These are phyloP conservation scores for Hirtodrosophila trivittata DNA, from an alignment of 2,888 invertebrate genomes.

Conservation along the genomic window DNA sequence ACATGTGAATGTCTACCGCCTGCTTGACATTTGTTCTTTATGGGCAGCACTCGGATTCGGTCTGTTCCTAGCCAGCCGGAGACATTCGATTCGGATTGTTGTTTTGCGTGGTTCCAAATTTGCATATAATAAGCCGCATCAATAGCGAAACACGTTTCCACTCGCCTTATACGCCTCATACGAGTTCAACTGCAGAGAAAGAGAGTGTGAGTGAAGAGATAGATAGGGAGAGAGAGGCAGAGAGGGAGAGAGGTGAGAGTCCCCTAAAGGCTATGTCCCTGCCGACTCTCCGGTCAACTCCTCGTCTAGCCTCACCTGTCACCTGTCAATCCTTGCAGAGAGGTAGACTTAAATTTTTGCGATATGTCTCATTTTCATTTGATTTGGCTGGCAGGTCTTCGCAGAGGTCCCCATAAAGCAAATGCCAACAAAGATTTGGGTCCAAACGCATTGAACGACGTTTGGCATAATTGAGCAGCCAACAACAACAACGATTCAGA, in stretches of 20 bases:
- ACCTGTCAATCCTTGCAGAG: constrained; percentile 71
- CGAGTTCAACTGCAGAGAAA: constrained; percentile 4
- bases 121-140: constrained; percentile 84
- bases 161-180: constrained; percentile 39
- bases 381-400: constrained; percentile 69
- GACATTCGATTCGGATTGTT: constrained; percentile 46
- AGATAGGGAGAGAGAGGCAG: not conserved
- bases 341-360: constrained; percentile 68
- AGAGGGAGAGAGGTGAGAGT: not conserved
- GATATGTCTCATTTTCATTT: constrained; percentile 81
- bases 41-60: constrained; percentile 71
- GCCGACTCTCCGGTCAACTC: not conserved
- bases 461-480: constrained; percentile 71
- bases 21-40: constrained; percentile 79
- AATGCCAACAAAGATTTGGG: constrained; percentile 57
- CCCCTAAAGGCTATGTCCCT: too few species aligned
- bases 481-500: constrained; percentile 21
- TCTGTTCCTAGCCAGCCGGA: constrained; percentile 6
- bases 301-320: constrained; percentile 54
- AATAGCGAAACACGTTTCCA: constrained; percentile 81
- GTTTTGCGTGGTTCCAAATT: constrained; percentile 77
- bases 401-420: constrained; percentile 25
- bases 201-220: constrained; percentile 23
- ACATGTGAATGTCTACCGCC: constrained; percentile 48
- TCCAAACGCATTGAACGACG: constrained; percentile 51